These are phyloP conservation scores for Deilephila elpenor DNA, from an alignment of 2,888 invertebrate species.

Conservation along the genomic window DNA sequence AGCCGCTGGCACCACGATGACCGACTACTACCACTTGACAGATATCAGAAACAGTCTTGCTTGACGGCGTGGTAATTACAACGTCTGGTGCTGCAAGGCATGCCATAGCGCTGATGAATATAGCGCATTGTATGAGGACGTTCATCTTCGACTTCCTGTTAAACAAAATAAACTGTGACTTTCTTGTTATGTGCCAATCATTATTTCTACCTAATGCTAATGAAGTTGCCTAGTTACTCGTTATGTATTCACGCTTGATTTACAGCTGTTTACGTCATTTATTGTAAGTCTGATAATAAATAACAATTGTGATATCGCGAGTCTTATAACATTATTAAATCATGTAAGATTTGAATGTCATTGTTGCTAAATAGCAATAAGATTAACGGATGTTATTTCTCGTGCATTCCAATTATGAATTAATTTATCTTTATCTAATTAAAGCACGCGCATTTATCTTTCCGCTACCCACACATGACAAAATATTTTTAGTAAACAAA, in stretches of 20 bases:
- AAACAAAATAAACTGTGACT: conserved; percentile 3
- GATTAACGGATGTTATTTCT: not conserved
- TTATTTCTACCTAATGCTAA: not conserved
- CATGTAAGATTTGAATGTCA: not conserved
- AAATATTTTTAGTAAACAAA: not conserved
- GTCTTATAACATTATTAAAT: not conserved
- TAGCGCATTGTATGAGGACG: not conserved
- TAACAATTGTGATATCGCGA: not conserved
- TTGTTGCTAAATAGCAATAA: not conserved
- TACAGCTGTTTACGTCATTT: not conserved
- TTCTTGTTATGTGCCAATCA: not conserved
- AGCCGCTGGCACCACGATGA: conserved; percentile 76
- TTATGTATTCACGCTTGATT: not conserved
- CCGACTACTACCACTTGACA: conserved; percentile 66
- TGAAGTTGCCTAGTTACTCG: not conserved
- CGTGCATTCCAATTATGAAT: not conserved
- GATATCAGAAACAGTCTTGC: conserved; percentile 41
- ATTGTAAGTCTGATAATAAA: conserved; percentile 3
- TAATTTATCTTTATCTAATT: too few relatives aligned
- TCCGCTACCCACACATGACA: not conserved
- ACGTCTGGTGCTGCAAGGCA: conserved; percentile 6
- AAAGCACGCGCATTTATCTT: not conserved
- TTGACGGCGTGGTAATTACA: not conserved
- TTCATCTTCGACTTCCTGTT: conserved; percentile 22
- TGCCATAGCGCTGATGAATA: conserved; percentile 4